Evolutionary conservation across 2,113 vertebrate genomes (phyloP).

Genomic region (Sceloporus undulatus): DNA sequence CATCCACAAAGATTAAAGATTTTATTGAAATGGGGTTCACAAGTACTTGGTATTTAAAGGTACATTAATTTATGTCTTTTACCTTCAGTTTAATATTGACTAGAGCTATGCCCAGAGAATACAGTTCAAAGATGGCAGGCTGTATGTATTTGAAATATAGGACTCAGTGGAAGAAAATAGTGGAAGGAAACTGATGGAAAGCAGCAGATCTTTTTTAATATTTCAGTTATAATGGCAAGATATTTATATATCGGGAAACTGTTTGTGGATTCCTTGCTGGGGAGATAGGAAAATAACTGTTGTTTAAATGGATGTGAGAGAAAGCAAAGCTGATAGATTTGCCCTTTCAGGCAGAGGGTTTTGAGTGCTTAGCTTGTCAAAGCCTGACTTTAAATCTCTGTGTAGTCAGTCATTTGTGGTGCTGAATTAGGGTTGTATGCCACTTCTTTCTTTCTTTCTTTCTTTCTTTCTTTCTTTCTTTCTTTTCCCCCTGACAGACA

Average conservation of each 20-base stretch:
- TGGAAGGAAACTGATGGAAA: too few relatives aligned
- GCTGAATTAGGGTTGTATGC: not conserved
- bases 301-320: too few relatives aligned
- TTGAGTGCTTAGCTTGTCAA: not conserved
- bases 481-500: not conserved
- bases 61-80: slow-evolving; percentile 21
- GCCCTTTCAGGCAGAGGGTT: not conserved
- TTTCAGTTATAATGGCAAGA: not conserved
- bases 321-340: not conserved
- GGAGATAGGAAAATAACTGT: not conserved
- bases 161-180: not conserved
- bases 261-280: not conserved
- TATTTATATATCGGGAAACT: not conserved
- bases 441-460: not conserved
- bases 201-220: too few relatives aligned
- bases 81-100: not conserved
- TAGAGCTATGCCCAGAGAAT: not conserved
- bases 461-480: not conserved
- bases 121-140: not conserved
- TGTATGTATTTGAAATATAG: not conserved
- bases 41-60: not conserved
- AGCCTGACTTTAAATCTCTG: not conserved
- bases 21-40: slow-evolving; percentile 17
- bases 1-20: slow-evolving; percentile 47
- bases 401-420: not conserved